Evolutionary conservation across 2,888 invertebrate genomes (phyloP).

Genomic region (Hyles lineata): DNA sequence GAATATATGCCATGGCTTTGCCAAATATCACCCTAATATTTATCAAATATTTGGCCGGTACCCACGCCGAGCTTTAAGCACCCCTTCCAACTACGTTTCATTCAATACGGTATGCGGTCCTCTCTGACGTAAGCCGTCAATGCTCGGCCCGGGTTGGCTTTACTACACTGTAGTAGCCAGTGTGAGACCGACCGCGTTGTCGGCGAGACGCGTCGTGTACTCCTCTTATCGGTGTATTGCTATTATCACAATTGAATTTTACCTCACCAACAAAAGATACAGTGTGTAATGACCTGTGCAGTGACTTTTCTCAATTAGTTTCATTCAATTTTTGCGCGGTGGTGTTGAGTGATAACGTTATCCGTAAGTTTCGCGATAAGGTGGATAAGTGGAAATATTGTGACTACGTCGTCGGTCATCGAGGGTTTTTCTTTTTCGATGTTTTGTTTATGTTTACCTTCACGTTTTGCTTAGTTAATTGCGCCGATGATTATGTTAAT

Average conservation of each 20-base stretch:
- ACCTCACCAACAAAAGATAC: constrained; percentile 48
- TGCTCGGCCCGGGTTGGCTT: constrained; percentile 63
- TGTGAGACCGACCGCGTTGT: constrained; percentile 65
- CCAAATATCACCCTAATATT: not conserved
- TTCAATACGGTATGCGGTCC: constrained; percentile 70
- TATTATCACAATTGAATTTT: constrained; percentile 44
- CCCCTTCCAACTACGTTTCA: constrained; percentile 59
- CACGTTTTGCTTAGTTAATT: not conserved
- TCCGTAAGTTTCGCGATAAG: constrained; percentile 72
- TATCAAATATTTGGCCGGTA: not conserved
- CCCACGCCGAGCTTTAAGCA: constrained; percentile 31
- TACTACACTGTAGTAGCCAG: constrained; percentile 63
- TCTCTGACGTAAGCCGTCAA: constrained; percentile 75
- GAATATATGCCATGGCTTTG: not conserved
- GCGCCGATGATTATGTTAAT: not conserved
- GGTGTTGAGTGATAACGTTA: constrained; percentile 56
- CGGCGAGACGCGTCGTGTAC: constrained; percentile 58
- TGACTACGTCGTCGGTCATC: constrained; percentile 69
- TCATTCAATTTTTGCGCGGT: constrained; percentile 46
- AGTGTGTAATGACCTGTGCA: constrained; percentile 39
- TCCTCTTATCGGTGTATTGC: constrained; percentile 40
- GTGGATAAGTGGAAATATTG: constrained; percentile 73
- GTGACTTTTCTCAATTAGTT: constrained; percentile 44
- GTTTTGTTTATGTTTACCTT: constrained; percentile 49
- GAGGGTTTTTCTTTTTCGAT: constrained; percentile 55